Base-by-base conservation (phyloP, 2,113 vertebrate genomes). In the Urocynchramus pylzowi region DNA sequence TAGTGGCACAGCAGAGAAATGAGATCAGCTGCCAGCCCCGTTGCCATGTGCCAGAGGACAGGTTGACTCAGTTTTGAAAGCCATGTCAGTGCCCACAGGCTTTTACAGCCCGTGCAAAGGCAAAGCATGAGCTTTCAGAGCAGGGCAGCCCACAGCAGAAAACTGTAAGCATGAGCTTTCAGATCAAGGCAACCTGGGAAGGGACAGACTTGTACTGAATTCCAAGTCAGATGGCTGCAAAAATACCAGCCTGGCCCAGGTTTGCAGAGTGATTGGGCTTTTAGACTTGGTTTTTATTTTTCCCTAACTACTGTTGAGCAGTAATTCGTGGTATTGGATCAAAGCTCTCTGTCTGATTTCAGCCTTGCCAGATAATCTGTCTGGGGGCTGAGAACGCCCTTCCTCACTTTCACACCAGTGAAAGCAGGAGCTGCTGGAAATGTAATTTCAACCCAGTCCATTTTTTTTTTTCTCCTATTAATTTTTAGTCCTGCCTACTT, bases 401-500 rank as follows among this genome's bases (percentile, higher is more conserved):
- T 90, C 59, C 52, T 95, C 28, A 1, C 39, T 91, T 96, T 90
- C 85, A 75, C 75, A 59, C 59, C n/a, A 74, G 33, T 42, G 41
- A 69, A 88, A 73, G 42, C 44, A 61, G 47, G 23, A 93, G 47
- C 45, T 91, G 68, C 81, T 93, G 57, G 61, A 91, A 90, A 78
- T 21, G 22, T 14, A 60, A 67, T 73, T 83, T 91, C 67, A 91
- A 73, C 35, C 16, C 45, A 71, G 42, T 67, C 33, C 1, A 37
- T 47, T 24, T 47, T 53, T 42, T 50, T 30, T 20, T 11, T 2
- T 12, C 19, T 21, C 9, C 21, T 77, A 84, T 65, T 85, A 80
- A 54, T 93, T 90, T 92, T 93, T 42, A 93, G 82, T 82, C 57
- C 52, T 69, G 23, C n/a, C 47, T 85, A 53, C 65, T 93, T 95